Conservation (phyloP, 2,888 invertebrate genomes). For the Notocelia uddmanniana region DNA sequence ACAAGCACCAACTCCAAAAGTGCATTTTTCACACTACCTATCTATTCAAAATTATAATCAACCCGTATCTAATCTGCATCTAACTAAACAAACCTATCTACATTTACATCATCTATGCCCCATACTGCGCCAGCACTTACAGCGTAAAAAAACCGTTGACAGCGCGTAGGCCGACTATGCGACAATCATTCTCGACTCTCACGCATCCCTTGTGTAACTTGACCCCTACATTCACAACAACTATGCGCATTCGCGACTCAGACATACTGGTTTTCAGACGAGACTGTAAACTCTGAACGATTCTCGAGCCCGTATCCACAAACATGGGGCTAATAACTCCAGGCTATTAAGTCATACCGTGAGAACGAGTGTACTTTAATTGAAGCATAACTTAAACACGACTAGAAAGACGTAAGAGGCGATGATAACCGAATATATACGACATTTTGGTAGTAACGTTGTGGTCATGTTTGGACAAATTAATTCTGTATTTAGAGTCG, state of each 20-base stretch:
- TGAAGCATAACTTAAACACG: slow-evolving; percentile 5
- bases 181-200: neutral
- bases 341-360: slow-evolving; percentile 50
- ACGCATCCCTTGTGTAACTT: neutral
- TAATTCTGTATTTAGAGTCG: slow-evolving; percentile 22
- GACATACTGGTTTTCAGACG: neutral
- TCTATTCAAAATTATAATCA: too few species aligned
- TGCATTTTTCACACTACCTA: too few species aligned
- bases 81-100: slow-evolving; percentile 14
- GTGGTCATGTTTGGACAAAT: slow-evolving; percentile 28
- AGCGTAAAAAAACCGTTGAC: slow-evolving; percentile 38
- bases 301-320: slow-evolving; percentile 43
- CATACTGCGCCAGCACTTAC: slow-evolving; percentile 35
- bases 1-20: too few species aligned
- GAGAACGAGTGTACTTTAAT: slow-evolving; percentile 38
- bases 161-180: slow-evolving; percentile 24
- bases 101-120: slow-evolving; percentile 45
- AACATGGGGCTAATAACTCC: slow-evolving; percentile 47
- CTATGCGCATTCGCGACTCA: neutral
- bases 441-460: neutral
- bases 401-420: neutral
- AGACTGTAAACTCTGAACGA: neutral
- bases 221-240: neutral
- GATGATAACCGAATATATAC: neutral
- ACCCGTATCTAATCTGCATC: neutral